Evolutionary conservation across 1,140 invertebrate genomes (phyloP), one percentile per base, ranked within the genome.

Genomic region (Pogonomyrmex barbatus): DNA sequence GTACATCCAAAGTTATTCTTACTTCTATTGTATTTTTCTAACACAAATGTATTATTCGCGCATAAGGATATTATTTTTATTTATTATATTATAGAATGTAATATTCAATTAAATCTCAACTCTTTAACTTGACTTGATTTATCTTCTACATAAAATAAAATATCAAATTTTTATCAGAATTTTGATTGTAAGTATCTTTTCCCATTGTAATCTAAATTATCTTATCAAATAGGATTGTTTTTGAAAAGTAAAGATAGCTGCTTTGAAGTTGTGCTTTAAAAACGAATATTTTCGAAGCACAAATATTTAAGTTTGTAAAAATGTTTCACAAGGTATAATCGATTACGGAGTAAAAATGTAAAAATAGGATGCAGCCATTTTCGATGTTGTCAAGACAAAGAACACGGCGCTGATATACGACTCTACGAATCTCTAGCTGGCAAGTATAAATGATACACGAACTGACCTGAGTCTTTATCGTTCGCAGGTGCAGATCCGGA

Each of bases 291-390:
- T 67, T 52, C 10, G 50, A 86, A 87, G 68, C 63, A 75, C 63
- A 88, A 88, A 88, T 82, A 79, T 87, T 88, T 77, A 71, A 70
- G 54, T 67, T 24, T 24, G 24, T 24, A 24, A 24, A 33, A 52
- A 79, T n/a, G 62, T 62, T 9, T 50, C 33, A n/a, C 33, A 60
- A 67, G 47, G 36, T 68, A 36, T 68, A 9, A 14, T 1, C 54
- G 87, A 82, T 84, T 84, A 84, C 77, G 86, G 78, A 60, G 30
- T 68, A 60, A 68, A 86, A 88, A 84, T 33, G 56, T 70, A 87
- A 84, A 76, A 81, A 81, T 73, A 42, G 24, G 62, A 76, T 84
- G 56, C 47, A 30, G 24, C 52, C 47, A 60, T 24, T 65, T 24
- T 14, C 58, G 42, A 62, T 12, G 50, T 36, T 60, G 10, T 33